Evolutionary conservation across 2,113 vertebrate species (phyloP).

Genomic region (Fulica atra): DNA sequence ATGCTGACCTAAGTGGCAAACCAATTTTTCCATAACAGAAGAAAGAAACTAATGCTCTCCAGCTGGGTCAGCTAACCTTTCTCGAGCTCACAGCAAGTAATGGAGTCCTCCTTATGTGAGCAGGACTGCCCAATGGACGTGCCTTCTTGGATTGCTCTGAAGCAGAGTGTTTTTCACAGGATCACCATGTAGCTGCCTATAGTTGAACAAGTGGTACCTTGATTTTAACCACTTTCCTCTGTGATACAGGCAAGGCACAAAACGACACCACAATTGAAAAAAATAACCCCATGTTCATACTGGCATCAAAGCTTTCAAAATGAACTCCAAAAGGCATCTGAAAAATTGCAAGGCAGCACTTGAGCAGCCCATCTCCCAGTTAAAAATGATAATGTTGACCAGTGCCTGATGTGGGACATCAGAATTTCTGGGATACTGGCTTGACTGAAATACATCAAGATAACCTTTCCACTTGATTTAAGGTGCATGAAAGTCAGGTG

Average conservation of each 20-base stretch:
- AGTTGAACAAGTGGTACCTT: background rate
- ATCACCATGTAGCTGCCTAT: background rate
- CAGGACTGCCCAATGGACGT: background rate
- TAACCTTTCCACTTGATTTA: background rate
- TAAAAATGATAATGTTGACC: background rate
- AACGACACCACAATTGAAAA: background rate
- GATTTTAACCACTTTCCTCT: background rate
- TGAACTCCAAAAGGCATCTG: slow-evolving; percentile 3
- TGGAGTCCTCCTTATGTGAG: slow-evolving; percentile 2
- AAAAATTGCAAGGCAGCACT: background rate
- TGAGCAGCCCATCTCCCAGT: background rate
- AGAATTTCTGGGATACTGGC: background rate
- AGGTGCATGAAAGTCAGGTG: background rate
- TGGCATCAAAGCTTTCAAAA: background rate
- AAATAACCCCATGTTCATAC: background rate
- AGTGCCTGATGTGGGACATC: background rate
- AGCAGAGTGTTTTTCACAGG: background rate
- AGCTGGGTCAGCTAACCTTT: slow-evolving; percentile 26
- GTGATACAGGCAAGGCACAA: background rate
- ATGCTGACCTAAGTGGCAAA: slow-evolving; percentile 62
- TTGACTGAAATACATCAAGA: background rate
- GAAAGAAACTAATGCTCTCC: slow-evolving; percentile 2
- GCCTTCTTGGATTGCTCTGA: background rate
- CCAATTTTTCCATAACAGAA: slow-evolving; percentile 58
- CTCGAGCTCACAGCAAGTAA: background rate